Percentiles rank a stretch among this genome's conserved stretches.
Evolutionary conservation across 2,888 invertebrate species (phyloP).

Genomic region (Luperina nickerlii): DNA sequence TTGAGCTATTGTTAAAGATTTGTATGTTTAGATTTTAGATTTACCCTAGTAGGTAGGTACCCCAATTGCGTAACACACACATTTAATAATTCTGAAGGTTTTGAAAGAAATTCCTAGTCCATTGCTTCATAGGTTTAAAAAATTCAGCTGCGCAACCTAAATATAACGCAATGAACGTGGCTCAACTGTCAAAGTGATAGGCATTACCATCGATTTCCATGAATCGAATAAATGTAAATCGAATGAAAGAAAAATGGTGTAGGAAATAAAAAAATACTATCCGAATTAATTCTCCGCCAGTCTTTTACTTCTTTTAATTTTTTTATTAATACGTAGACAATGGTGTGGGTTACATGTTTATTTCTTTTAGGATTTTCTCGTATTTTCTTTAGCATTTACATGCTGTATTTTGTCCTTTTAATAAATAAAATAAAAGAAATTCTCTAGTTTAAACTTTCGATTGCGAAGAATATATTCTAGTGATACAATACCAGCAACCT

Average conservation of each 20-base stretch:
- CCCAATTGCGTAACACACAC: background rate
- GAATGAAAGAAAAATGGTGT: background rate
- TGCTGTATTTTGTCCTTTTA: background rate
- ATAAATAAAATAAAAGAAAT: background rate
- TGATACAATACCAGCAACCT: conserved; percentile 11
- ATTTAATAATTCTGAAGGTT: background rate
- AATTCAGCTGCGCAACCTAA: too few relatives aligned
- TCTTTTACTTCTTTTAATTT: background rate
- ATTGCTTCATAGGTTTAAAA: background rate
- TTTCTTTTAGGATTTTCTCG: background rate
- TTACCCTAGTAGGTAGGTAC: too few relatives aligned
- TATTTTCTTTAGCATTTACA: background rate
- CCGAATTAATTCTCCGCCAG: background rate
- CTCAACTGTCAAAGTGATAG: too few relatives aligned
- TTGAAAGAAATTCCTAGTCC: background rate
- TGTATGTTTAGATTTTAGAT: too few relatives aligned
- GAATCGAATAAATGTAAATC: too few relatives aligned
- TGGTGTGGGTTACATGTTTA: background rate
- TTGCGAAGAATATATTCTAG: background rate
- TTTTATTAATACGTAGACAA: background rate
- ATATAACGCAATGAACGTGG: too few relatives aligned
- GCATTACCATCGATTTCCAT: too few relatives aligned
- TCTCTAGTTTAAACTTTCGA: background rate
- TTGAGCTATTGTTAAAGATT: too few relatives aligned
- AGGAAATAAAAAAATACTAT: background rate